These are phyloP conservation scores for Aleadryas rufinucha DNA, from an alignment of 2,113 vertebrate genomes.

Conservation along the genomic window DNA sequence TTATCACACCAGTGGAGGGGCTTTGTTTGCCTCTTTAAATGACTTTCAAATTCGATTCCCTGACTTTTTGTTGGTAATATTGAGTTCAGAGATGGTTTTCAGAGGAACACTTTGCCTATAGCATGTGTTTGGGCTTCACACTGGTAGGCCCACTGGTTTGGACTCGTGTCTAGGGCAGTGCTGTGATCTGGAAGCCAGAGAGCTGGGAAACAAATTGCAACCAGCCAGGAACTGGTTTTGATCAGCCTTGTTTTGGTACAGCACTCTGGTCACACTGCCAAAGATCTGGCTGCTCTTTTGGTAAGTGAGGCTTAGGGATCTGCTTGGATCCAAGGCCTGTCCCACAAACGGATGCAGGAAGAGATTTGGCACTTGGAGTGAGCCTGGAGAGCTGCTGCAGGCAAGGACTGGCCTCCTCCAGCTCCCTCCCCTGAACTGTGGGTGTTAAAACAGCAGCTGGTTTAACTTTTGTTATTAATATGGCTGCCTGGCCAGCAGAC, in stretches of 20 bases:
- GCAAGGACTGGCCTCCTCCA: neutral
- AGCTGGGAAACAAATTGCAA: neutral
- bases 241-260: neutral
- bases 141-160: neutral
- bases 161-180: neutral
- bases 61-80: neutral
- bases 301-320: neutral
- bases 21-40: neutral
- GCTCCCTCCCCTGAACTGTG: neutral
- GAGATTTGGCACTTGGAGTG: neutral
- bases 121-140: neutral
- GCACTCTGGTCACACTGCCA: rapidly evolving
- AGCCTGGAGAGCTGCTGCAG: neutral
- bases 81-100: neutral
- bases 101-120: neutral
- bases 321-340: neutral
- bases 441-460: neutral
- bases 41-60: neutral
- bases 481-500: neutral
- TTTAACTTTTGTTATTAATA: neutral
- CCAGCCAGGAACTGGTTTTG: neutral
- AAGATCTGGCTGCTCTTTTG: neutral
- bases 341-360: neutral
- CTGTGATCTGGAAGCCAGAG: neutral
- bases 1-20: neutral